Percentiles rank a stretch among this genome's conserved stretches.
phyloP scores from a whole-genome alignment of 2,888 invertebrate genomes.

The Patella caerulea region DNA sequence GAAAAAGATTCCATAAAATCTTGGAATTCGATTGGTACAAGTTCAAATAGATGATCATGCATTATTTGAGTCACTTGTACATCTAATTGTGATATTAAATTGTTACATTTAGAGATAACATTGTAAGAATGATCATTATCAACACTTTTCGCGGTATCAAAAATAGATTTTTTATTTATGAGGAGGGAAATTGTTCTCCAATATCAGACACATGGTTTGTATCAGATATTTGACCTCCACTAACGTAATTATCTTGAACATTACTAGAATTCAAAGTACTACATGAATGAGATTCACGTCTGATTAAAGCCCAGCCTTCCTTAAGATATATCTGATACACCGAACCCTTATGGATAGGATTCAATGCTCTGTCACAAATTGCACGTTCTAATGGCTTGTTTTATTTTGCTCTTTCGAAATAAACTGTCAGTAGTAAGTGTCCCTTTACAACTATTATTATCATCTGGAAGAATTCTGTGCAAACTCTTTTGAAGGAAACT shows the following conservation, averaged over 20 bases:
- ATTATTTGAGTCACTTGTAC: too few relatives aligned
- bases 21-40: background rate
- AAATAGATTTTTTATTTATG: too few relatives aligned
- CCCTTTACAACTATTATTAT: background rate
- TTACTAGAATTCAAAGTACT: background rate
- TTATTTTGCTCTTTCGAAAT: background rate
- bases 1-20: background rate
- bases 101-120: too few relatives aligned
- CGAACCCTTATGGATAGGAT: background rate
- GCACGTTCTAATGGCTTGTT: background rate
- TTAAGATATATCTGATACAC: background rate
- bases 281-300: background rate
- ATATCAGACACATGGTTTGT: background rate
- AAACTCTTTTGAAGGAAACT: background rate
- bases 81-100: too few relatives aligned
- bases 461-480: conserved; percentile 6
- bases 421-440: background rate
- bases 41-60: background rate
- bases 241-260: too few relatives aligned
- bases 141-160: too few relatives aligned
- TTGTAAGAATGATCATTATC: too few relatives aligned
- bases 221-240: too few relatives aligned
- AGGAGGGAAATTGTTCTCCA: background rate
- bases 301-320: background rate
- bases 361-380: background rate